Percentiles rank a stretch among this genome's conserved stretches.
These are phyloP conservation scores for Rhinatrema bivittatum DNA, from an alignment of 2,797 vertebrate species.

Conservation along the genomic window DNA sequence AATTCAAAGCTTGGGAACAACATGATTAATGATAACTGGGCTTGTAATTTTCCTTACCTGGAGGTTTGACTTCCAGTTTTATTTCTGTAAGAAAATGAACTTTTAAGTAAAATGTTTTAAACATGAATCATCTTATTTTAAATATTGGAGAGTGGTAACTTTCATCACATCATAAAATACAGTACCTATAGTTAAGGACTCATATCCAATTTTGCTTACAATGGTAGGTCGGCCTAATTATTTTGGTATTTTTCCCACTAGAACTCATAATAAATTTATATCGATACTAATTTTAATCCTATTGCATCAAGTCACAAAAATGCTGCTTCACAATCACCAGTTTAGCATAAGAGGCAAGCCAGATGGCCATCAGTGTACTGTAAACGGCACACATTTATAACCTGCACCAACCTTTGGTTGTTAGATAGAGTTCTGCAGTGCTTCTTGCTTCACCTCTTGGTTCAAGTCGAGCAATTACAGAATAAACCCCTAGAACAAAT, in stretches of 20 bases:
- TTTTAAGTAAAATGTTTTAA: constrained; percentile 22
- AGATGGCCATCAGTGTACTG: too few species aligned
- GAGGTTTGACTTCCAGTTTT: constrained; percentile 81
- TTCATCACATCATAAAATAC: too few species aligned
- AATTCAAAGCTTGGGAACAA: constrained; percentile 3
- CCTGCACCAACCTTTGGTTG: constrained; percentile 89
- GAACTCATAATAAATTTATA: too few species aligned
- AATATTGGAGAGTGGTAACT: not conserved
- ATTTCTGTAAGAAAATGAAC: constrained; percentile 76
- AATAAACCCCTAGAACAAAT: constrained; percentile 79
- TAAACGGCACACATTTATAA: too few species aligned
- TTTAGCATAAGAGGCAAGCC: too few species aligned
- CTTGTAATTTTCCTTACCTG: constrained; percentile 64
- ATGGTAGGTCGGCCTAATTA: too few species aligned
- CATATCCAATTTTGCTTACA: too few species aligned
- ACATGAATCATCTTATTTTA: constrained; percentile 6
- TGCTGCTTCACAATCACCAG: too few species aligned
- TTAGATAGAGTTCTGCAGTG: constrained; percentile 92
- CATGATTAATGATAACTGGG: not conserved
- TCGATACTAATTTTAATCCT: too few species aligned
- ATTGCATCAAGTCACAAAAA: too few species aligned
- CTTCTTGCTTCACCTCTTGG: constrained; percentile 95
- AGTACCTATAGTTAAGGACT: too few species aligned
- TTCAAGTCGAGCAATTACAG: constrained; percentile 93
- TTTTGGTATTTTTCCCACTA: too few species aligned